Base-by-base conservation (phyloP, 2,113 vertebrate species). In the Peromyscus californicus region DNA sequence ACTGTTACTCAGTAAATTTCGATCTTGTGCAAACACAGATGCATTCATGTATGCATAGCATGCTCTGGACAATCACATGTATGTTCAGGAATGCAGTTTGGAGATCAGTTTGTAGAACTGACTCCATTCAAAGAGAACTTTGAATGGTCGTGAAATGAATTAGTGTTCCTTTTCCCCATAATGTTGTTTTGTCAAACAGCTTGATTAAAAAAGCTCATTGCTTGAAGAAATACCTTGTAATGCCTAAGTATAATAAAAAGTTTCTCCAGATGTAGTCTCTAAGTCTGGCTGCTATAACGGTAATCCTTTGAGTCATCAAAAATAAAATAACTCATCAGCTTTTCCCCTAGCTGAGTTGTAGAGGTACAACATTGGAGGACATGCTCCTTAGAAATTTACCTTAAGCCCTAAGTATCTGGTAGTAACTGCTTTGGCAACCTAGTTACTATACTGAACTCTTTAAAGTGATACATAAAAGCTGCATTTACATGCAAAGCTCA, bases 61-160 rank as follows among this genome's bases (percentile, higher is more conserved):
- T 59, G 54, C 51, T 82, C 11, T 22, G n/a, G 54, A 82, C 15
- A 48, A 24, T 15, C 33, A 69, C n/a, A 78, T 6, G 36, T 9
- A 54, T 0, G 19, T 84, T 59, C 61, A 80, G 39, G 13, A 1
- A 67, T 69, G 5, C 33, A 48, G 22, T 48, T 89, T 85, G 2
- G 94, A 97, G 33, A 54, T 31, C 16, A 95, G 85, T 76, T 75
- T 93, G 72, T 85, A 93, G 85, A 76, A 89, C 65, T 51, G 74
- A 91, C 51, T 59, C 22, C 90, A n/a, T 90, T 82, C 87, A 61
- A 11, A 31, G 69, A 31, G 51, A 70, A 65, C 90, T 91, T 70
- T 80, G 83, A 90, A 90, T 87, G 36, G 70, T 45, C 42, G 0
- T 33, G 6, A 57, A 84, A 93, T 92, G 22, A 92, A 59, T 13